phyloP scores from a whole-genome alignment of 1,140 invertebrate species.

The Bombus affinis region DNA sequence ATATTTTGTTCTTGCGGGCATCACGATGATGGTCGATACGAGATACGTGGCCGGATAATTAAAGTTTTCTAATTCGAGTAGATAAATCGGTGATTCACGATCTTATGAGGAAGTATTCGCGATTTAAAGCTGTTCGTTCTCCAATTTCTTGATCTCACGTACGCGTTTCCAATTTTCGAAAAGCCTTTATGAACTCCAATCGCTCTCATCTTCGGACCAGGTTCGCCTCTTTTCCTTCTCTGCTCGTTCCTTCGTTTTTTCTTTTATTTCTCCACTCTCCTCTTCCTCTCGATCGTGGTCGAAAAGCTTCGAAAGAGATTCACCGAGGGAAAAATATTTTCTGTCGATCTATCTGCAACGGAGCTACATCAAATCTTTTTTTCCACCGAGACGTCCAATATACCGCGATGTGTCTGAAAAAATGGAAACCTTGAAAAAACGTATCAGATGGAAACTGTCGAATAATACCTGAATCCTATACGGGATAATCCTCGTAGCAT shows the following conservation, averaged over 20 bases:
- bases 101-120: background rate
- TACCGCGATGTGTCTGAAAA: slow-evolving; percentile 23
- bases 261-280: too few relatives aligned
- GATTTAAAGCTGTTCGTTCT: slow-evolving; percentile 22
- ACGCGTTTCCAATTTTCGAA: slow-evolving; percentile 39
- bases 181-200: slow-evolving; percentile 16
- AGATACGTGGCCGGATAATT: slow-evolving; percentile 33
- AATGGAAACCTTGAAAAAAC: background rate
- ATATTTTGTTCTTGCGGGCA: slow-evolving; percentile 59
- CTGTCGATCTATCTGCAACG: background rate
- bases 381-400: slow-evolving; percentile 5
- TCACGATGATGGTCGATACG: background rate
- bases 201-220: background rate
- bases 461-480: slow-evolving; percentile 42
- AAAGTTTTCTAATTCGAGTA: slow-evolving; percentile 42
- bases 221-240: background rate
- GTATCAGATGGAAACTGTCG: slow-evolving; percentile 18
- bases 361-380: slow-evolving; percentile 11
- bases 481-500: slow-evolving; percentile 50
- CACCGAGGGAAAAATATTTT: slow-evolving; percentile 22
- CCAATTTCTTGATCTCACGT: slow-evolving; percentile 26
- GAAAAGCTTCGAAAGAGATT: slow-evolving; percentile 18
- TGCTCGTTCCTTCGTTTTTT: too few relatives aligned
- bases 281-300: background rate
- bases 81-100: slow-evolving; percentile 29